Percentiles rank a stretch among this genome's conserved stretches.
These are phyloP conservation scores for Alectoris magna DNA, from an alignment of 2,797 vertebrate species.

Conservation along the genomic window DNA sequence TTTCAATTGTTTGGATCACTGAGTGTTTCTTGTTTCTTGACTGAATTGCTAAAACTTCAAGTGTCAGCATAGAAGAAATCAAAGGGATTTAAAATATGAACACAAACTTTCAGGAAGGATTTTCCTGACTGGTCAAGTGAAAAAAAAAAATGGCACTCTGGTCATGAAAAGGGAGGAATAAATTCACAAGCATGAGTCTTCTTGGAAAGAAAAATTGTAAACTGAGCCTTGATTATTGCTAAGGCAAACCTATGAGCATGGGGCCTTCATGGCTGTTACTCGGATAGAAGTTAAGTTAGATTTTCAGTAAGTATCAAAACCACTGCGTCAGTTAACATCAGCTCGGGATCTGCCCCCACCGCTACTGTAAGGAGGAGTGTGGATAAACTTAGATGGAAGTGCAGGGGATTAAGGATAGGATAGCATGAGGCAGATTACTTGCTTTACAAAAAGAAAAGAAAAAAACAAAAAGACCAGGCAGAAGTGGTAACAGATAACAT, in stretches of 20 bases:
- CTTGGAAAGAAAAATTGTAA: constrained; percentile 36
- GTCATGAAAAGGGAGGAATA: constrained; percentile 47
- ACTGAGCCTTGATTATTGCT: constrained; percentile 23
- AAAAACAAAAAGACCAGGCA: background rate
- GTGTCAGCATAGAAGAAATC: constrained; percentile 44
- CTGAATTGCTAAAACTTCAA: constrained; percentile 19
- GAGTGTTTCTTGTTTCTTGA: background rate
- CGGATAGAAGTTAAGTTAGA: background rate
- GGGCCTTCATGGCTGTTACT: background rate
- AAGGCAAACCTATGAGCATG: background rate
- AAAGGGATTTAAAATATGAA: constrained; percentile 55
- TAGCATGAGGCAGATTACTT: background rate
- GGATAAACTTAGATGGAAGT: background rate
- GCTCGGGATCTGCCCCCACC: background rate
- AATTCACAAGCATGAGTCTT: constrained; percentile 46
- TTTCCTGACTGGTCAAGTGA: constrained; percentile 33
- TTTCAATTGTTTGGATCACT: constrained; percentile 40
- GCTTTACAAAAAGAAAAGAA: background rate
- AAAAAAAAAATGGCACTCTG: constrained; percentile 25
- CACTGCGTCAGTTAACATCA: background rate
- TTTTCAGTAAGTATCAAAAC: background rate
- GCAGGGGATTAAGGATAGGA: background rate
- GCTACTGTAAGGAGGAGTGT: background rate
- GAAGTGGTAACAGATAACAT: background rate
- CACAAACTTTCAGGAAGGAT: constrained; percentile 49